A percentile compares a stretch with the other conserved stretches of the same genome.
Evolutionary conservation across 2,797 vertebrate species (phyloP).

Genomic region (Cottoperca gobio): DNA sequence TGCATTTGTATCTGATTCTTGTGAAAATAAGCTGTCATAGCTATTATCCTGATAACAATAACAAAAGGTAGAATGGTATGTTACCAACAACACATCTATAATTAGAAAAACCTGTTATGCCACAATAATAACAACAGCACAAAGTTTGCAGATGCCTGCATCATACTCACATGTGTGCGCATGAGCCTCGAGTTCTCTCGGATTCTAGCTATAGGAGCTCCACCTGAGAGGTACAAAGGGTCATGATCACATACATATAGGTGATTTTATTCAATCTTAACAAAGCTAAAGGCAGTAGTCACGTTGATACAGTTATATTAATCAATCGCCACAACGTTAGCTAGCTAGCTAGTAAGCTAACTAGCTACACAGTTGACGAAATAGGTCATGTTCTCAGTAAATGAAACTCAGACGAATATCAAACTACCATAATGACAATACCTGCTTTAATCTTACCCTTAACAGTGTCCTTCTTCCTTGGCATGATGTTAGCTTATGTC

Average conservation of each 20-base stretch:
- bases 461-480: constrained; percentile 19
- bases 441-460: constrained; percentile 44
- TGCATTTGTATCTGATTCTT: not conserved
- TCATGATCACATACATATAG: not conserved
- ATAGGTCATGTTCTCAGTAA: constrained; percentile 20
- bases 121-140: rapidly evolving
- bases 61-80: too few relatives aligned
- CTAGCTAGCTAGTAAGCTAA: constrained; percentile 24
- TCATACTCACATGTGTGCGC: constrained; percentile 72
- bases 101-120: not conserved
- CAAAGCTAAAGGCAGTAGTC: not conserved
- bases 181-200: constrained; percentile 40
- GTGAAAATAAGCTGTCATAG: not conserved
- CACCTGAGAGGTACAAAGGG: constrained; percentile 29
- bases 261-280: not conserved
- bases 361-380: not conserved
- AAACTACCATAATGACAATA: rapidly evolving
- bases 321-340: not conserved
- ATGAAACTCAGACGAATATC: constrained; percentile 20
- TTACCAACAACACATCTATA: not conserved
- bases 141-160: not conserved
- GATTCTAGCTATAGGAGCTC: constrained; percentile 4
- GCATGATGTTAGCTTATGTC: constrained; percentile 34
- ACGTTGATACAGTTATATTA: not conserved
- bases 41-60: not conserved